Evolutionary conservation across 2,797 vertebrate species (phyloP).

Genomic region (Leuciscus waleckii): DNA sequence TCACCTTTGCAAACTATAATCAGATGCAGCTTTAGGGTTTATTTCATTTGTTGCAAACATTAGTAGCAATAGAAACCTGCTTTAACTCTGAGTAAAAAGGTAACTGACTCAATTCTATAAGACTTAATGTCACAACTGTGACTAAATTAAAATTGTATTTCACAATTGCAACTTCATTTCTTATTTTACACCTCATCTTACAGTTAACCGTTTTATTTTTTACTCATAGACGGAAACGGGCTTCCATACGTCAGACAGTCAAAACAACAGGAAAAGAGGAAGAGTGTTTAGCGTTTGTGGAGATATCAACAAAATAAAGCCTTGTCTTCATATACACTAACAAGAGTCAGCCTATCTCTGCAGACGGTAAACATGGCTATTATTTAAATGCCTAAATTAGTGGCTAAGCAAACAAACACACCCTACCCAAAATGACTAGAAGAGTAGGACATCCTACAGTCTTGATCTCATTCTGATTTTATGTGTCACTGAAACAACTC

Average conservation of each 20-base stretch:
- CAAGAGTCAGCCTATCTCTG: not conserved
- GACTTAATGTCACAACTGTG: not conserved
- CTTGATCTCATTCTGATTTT: not conserved
- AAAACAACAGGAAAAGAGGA: slow-evolving; percentile 33
- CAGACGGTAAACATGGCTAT: not conserved
- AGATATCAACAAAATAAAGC: slow-evolving; percentile 12
- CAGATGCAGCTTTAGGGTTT: not conserved
- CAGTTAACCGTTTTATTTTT: not conserved
- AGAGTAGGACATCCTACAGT: too few species aligned
- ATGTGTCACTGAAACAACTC: not conserved
- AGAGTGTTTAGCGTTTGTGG: not conserved
- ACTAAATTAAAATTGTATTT: not conserved
- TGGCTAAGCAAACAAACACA: slow-evolving; percentile 13
- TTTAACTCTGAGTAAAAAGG: not conserved
- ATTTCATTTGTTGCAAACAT: not conserved
- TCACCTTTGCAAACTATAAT: not conserved
- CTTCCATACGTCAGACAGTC: not conserved
- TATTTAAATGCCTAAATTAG: slow-evolving; percentile 24
- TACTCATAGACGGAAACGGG: not conserved
- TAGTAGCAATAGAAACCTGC: not conserved
- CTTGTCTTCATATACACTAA: not conserved
- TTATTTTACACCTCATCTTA: not conserved
- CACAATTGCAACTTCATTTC: not conserved
- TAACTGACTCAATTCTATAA: not conserved
- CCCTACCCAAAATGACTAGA: not conserved